Evolutionary conservation across 1,140 invertebrate species (phyloP), one percentile per base, ranked within the genome.

Genomic region (Temnothorax longispinosus): DNA sequence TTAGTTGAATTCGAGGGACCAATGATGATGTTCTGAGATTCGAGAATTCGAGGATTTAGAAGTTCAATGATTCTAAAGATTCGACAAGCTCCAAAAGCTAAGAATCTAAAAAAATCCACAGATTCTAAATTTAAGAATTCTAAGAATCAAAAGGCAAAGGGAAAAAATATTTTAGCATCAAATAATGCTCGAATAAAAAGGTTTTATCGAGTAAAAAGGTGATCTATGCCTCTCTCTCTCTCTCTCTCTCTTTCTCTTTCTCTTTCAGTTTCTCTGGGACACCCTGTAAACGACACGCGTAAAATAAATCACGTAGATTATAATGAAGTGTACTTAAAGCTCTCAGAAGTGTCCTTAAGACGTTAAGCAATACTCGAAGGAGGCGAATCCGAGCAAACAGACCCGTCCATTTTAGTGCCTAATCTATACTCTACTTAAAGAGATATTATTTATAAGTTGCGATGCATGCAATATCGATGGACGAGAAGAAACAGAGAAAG

Each of bases 321-420:
- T 54, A 60, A 71, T 82, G 21, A 94, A 94, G 93, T 94, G 93
- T 94, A 94, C 94, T 94, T 94, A 94, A 92, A 76, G 60, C 67
- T 91, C 77, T 67, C 56, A 89, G 71, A 90, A 93, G 92, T 94
- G 92, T 92, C 89, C 92, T 93, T 94, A 92, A 75, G 69, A 72
- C 71, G 56, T 87, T 65, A 88, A 65, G 87, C 75, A 90, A 89
- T 89, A 91, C 87, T 90, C 75, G 85, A 90, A 89, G 74, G 88
- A 87, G 67, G 62, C 76, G 52, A 81, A 85, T 81, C 67, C 75
- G 65, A 90, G 86, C 52, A 93, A 92, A 86, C 88, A 93, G 75
- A 91, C 91, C 94, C 94, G 94, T 94, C 94, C 94, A 94, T 91
- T 92, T 91, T 94, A 93, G 93, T 94, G 94, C 94, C 94, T 94